Percentiles rank a stretch among this genome's conserved stretches.
Conservation (phyloP, 2,797 vertebrate genomes). For the Spinus olivaceus region DNA sequence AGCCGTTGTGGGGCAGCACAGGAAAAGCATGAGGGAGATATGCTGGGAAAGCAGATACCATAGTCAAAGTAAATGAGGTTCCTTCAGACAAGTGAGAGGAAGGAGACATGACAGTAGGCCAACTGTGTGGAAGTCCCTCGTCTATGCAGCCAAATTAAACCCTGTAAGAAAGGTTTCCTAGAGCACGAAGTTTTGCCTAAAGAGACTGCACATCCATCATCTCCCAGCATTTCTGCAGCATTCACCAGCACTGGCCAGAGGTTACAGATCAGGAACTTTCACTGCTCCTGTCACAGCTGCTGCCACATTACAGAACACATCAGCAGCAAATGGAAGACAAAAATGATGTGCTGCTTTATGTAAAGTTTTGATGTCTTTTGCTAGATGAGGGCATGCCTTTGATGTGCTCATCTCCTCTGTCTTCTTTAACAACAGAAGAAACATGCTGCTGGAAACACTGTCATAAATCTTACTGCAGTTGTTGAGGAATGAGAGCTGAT, state of each 20-base stretch:
- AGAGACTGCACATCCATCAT: background rate
- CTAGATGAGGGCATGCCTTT: background rate
- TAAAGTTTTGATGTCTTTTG: background rate
- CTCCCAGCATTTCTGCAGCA: background rate
- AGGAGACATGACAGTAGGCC: background rate
- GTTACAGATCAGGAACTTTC: background rate
- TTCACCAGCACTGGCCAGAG: background rate
- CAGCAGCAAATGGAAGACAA: background rate
- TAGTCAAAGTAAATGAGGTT: background rate
- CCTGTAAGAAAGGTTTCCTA: background rate
- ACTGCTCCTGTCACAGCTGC: background rate
- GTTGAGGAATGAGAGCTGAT: background rate
- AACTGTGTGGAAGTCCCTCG: background rate
- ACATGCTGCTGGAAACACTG: background rate
- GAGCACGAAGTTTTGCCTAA: background rate
- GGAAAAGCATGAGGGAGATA: background rate
- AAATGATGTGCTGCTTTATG: background rate
- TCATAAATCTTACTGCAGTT: background rate
- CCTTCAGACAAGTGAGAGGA: background rate
- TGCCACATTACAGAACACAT: background rate
- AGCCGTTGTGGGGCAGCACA: background rate
- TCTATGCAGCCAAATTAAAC: background rate
- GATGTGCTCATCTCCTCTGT: background rate
- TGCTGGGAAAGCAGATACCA: background rate
- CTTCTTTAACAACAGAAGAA: conserved; percentile 11